Base-by-base conservation (phyloP, 2,797 vertebrate genomes). In the Coregonus ussuriensis region DNA sequence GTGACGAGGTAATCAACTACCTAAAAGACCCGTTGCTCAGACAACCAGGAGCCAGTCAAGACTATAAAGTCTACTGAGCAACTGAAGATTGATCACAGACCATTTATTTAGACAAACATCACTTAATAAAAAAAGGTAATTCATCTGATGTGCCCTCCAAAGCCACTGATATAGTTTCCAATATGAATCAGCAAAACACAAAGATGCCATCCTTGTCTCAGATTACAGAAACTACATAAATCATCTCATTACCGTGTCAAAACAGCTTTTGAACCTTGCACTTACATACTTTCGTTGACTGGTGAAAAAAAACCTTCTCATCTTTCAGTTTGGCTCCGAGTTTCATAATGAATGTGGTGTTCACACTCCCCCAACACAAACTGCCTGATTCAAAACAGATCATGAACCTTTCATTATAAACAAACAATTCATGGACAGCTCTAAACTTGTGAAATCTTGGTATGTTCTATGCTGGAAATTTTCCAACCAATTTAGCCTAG, bases 21-120 rank as follows among this genome's bases (percentile, higher is more conserved):
- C 62, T 75, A 88, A 90, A 91, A 89, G 81, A 86, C 88, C 84
- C 81, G 88, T 90, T 88, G 88, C 84, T 91, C 92, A 93, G 93
- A 93, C 89, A 88, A 89, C 80, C 74, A 92, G 92, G 91, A 94
- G 91, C 90, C 91, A 88, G 89, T 88, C 88, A 81, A 81, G 85
- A 91, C 92, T 90, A 89, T 90, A 87, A 93, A 90, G 86, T 88
- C 92, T 88, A 78, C 88, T 77, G 88, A 88, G 84, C 85, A 86
- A 89, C 88, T 87, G 83, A 94, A 94, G 94, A 95, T 95, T 93
- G 92, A 95, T 94, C 89, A 82, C 90, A 82, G 88, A 82, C 85
- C 93, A 92, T 89, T 91, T 91, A 92, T 93, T 94, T 94, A 92
- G 91, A 94, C 91, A 94, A 94, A 94, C 90, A 90, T 86, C 74